Conservation (phyloP, 2,113 vertebrate genomes). For the Bucco capensis region DNA sequence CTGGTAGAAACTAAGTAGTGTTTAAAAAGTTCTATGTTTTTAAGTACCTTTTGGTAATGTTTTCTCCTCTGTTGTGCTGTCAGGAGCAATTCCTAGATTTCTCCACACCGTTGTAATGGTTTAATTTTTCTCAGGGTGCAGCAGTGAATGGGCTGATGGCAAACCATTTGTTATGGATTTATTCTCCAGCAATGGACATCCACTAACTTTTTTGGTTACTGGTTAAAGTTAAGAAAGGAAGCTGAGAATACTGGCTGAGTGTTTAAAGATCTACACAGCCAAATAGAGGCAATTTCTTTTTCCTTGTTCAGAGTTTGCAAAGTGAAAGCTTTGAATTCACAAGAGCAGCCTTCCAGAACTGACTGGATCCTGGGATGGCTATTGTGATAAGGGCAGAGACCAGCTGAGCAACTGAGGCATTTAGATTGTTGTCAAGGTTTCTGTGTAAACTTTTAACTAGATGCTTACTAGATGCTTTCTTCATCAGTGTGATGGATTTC, state of each 20-base stretch:
- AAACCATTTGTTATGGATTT: background rate
- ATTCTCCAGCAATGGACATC: background rate
- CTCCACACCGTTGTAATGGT: rapidly evolving
- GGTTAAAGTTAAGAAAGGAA: background rate
- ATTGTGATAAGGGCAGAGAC: background rate
- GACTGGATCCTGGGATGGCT: background rate
- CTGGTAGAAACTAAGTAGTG: background rate
- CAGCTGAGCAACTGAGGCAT: background rate
- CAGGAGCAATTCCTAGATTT: background rate
- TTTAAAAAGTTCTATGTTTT: background rate
- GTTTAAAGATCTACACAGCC: background rate
- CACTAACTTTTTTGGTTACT: background rate
- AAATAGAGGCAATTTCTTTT: background rate
- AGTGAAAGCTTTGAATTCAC: background rate
- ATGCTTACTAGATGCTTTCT: background rate
- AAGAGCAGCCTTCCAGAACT: background rate
- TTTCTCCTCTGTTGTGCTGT: background rate
- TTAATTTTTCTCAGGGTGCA: background rate
- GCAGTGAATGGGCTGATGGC: rapidly evolving
- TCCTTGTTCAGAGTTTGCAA: background rate
- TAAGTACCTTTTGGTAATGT: background rate
- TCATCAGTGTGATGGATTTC: background rate
- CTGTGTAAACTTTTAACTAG: background rate
- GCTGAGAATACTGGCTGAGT: background rate
- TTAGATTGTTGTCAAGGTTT: background rate